Base-by-base conservation (phyloP, 1,140 invertebrate genomes). In the Anoplolepis gracilipes region DNA sequence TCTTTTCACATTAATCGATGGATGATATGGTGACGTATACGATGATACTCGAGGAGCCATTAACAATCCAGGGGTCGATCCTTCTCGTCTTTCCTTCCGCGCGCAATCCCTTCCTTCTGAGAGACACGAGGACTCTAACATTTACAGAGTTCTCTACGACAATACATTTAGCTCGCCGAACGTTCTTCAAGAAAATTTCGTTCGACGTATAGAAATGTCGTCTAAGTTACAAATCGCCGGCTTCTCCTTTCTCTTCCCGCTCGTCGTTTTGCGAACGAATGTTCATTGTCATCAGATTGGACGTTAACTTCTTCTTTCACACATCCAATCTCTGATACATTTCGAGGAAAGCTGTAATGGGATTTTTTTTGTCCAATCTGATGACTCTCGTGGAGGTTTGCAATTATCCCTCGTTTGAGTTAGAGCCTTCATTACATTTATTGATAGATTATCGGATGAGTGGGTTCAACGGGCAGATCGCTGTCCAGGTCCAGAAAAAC, bases 381-480 rank as follows among this genome's bases (percentile, higher is more conserved):
- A n/a, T n/a, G 13, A 30, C 7, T 11, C 22, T 36, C 36, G 53
- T 30, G 36, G n/a, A 53, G 30, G 1, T 2, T 36, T 22, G 25
- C 19, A n/a, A 13, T 10, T 13, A 49, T 55, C 28, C 28, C 49
- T 79, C 65, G 55, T 81, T 76, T 30, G n/a, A 64, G 49, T 87
- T 90, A 90, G 89, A 88, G 89, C 89, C 88, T 88, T 90, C 61
- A 85, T 69, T 79, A 62, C 4, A 86, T 91, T 95, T 95, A 95
- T 86, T 95, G 94, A 79, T 95, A 95, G 76, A 95, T 95, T 79
- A 95, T 95, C 22, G 93, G 93, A 85, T 95, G 94, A 8, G 92
- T 92, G 8, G 94, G 94, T 84, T 92, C 93, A 53, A 94, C 90
- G 2, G 94, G 94, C 25, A 95, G 85, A 76, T 95, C 94, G 72